A percentile compares a stretch with the other conserved stretches of the same genome.
phyloP scores from a whole-genome alignment of 2,888 invertebrate genomes.

The Capitulum mitella region DNA sequence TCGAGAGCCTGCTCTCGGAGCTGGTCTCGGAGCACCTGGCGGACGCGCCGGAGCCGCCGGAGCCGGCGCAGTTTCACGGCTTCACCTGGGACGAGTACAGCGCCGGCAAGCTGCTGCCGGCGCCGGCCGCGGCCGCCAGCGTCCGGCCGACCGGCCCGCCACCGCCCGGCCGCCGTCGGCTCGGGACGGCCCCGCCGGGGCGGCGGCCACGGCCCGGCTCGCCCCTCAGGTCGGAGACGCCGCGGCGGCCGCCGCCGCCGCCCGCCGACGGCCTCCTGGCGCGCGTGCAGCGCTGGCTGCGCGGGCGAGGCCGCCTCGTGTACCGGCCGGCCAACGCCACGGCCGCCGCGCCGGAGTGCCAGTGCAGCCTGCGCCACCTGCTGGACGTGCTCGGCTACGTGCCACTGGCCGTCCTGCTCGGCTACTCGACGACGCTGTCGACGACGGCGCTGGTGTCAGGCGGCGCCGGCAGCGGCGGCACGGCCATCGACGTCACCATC shows the following conservation, averaged over 20 bases:
- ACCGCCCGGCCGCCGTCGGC: background rate
- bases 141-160: too few relatives aligned
- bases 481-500: slow-evolving; percentile 20
- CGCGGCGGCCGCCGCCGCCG: background rate
- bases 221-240: background rate
- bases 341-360: background rate
- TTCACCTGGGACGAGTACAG: slow-evolving; percentile 22
- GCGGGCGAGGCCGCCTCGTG: slow-evolving; percentile 5
- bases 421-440: slow-evolving; percentile 12
- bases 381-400: slow-evolving; percentile 18
- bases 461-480: slow-evolving; percentile 13
- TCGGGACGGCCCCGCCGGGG: background rate
- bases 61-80: slow-evolving; percentile 10
- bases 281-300: background rate
- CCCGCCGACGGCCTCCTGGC: background rate
- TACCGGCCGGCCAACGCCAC: slow-evolving; percentile 6
- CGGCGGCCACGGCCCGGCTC: background rate
- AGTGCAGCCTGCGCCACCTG: slow-evolving; percentile 19
- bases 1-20: background rate
- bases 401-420: slow-evolving; percentile 24
- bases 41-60: background rate
- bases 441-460: slow-evolving; percentile 8
- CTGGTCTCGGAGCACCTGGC: background rate
- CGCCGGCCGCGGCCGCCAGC: too few relatives aligned
- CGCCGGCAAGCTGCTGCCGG: slow-evolving; percentile 1